phyloP scores from a whole-genome alignment of 2,888 invertebrate genomes.

The Leucophenga montana region DNA sequence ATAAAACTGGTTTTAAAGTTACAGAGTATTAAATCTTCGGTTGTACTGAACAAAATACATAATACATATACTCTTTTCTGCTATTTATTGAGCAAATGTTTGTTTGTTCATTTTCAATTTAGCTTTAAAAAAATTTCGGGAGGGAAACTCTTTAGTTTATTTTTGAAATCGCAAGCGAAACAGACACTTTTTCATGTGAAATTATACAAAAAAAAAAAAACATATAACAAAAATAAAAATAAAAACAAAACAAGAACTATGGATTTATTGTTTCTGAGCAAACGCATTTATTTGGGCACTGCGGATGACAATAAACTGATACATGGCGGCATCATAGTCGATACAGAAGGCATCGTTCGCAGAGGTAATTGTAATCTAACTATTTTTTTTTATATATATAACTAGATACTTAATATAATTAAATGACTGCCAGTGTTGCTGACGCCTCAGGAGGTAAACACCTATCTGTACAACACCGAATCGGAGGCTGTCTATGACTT shows the following conservation, averaged over 20 bases:
- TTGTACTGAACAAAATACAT: no score
- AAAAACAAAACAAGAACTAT: conserved; percentile 47
- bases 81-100: no score
- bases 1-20: no score
- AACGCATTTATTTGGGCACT: conserved; percentile 74
- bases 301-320: conserved; percentile 69
- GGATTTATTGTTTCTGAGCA: conserved; percentile 72
- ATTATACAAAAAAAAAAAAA: not conserved
- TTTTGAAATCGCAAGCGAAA: conserved; percentile 11
- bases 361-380: no score
- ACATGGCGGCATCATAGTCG: conserved; percentile 78
- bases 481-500: conserved; percentile 76
- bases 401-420: no score
- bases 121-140: not conserved
- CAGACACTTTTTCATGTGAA: not conserved
- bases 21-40: no score
- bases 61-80: no score
- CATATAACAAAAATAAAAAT: not conserved
- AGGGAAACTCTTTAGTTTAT: conserved; percentile 15
- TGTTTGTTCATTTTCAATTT: not conserved
- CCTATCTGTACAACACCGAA: conserved; percentile 73
- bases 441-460: conserved; percentile 73
- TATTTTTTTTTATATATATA: no score
- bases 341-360: conserved; percentile 76
- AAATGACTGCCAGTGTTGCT: conserved; percentile 70